Percentiles rank a stretch among this genome's conserved stretches.
These are phyloP conservation scores for Simalia tracyae DNA, from an alignment of 2,797 vertebrate species.

Conservation along the genomic window DNA sequence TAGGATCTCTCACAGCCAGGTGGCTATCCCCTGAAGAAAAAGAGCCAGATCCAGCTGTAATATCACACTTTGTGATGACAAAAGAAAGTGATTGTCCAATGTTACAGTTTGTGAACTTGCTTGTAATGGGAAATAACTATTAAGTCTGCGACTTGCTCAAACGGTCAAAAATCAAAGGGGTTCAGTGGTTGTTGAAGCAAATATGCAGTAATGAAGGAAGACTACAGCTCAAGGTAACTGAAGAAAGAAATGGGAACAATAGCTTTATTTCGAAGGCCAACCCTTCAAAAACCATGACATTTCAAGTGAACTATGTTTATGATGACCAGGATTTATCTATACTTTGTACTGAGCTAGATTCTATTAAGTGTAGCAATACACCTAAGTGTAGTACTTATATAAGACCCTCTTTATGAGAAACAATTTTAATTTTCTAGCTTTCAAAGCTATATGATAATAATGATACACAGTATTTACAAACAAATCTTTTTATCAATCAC, in stretches of 20 bases:
- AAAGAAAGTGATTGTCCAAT: background rate
- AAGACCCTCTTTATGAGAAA: too few species aligned
- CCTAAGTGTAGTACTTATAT: too few species aligned
- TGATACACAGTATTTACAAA: too few species aligned
- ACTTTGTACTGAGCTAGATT: too few species aligned
- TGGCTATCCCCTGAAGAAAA: background rate
- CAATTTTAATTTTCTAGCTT: too few species aligned
- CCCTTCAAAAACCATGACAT: slow-evolving; percentile 1
- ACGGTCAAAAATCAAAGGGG: slow-evolving; percentile 26
- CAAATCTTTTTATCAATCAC: too few species aligned
- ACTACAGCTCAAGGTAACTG: slow-evolving; percentile 22
- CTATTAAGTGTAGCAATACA: too few species aligned
- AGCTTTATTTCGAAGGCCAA: background rate
- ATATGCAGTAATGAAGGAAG: background rate
- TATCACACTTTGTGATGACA: background rate
- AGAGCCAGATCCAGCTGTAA: background rate
- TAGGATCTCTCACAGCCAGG: background rate
- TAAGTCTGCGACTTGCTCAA: slow-evolving; percentile 28
- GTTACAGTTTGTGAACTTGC: background rate
- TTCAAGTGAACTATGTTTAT: too few species aligned
- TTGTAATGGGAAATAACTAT: background rate
- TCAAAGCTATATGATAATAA: too few species aligned
- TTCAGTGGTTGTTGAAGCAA: slow-evolving; percentile 43
- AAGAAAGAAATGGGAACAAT: background rate
- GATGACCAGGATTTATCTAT: too few species aligned